Conservation (phyloP, 2,113 vertebrate genomes). For the Varanus salvator region DNA sequence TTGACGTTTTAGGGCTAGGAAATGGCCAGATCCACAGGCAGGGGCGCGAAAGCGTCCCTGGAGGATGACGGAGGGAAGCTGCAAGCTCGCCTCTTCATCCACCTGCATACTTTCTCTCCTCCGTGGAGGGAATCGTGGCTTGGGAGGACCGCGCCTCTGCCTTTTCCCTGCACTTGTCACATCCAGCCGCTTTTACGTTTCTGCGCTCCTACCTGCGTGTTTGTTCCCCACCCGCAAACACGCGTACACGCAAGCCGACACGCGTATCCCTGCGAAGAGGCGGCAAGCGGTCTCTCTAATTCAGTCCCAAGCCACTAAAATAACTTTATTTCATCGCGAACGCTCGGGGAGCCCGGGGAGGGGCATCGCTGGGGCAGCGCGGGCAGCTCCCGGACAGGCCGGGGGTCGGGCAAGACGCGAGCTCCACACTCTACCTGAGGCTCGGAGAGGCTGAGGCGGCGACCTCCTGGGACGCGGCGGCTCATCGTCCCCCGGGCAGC, state of each 20-base stretch:
- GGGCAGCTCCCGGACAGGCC: too few species aligned
- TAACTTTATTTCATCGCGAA: slow-evolving; percentile 42
- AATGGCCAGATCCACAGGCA: background rate
- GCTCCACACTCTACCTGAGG: slow-evolving; percentile 73
- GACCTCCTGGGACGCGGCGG: slow-evolving; percentile 55
- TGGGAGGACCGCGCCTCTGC: background rate
- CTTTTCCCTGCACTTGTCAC: slow-evolving; percentile 23
- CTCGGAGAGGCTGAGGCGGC: slow-evolving; percentile 38
- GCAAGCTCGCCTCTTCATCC: background rate
- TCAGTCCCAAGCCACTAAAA: slow-evolving; percentile 16
- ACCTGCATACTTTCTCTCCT: background rate
- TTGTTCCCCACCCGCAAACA: background rate
- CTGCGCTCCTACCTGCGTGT: background rate
- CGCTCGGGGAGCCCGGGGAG: background rate
- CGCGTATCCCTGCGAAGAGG: background rate
- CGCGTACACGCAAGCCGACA: background rate
- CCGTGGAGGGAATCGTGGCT: background rate
- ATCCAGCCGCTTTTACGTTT: slow-evolving; percentile 48
- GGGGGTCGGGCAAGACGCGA: slow-evolving; percentile 14
- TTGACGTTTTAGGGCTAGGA: background rate
- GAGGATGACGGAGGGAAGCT: background rate
- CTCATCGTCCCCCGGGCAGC: slow-evolving; percentile 58
- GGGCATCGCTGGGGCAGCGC: background rate
- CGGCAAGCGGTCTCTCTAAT: background rate
- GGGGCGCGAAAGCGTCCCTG: background rate